Conservation (phyloP, 64 coral and sea anemone genomes). For the Orbicella faveolata region DNA sequence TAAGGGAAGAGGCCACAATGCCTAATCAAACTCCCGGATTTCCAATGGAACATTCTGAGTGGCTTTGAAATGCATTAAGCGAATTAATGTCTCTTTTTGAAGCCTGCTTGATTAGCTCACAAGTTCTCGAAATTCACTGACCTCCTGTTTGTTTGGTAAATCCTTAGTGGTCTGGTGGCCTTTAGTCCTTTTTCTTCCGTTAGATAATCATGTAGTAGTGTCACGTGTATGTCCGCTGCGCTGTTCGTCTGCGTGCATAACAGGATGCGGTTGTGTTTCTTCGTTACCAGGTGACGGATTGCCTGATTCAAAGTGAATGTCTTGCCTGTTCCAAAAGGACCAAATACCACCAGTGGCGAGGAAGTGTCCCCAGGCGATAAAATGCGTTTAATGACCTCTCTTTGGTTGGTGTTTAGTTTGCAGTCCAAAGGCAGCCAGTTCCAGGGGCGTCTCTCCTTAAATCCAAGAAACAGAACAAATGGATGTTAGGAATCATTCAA, state of each 20-base stretch:
- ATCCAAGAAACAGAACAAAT: background rate
- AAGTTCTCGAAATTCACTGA: background rate
- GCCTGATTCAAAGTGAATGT: constrained; percentile 78
- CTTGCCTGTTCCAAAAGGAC: constrained; percentile 95
- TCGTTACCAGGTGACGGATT: constrained; percentile 40
- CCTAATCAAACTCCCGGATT: too few species aligned
- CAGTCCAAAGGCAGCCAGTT: constrained; percentile 62
- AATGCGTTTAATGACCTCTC: constrained; percentile 54
- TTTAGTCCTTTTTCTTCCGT: constrained; percentile 17
- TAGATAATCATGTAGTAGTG: constrained; percentile 59
- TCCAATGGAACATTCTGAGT: too few species aligned
- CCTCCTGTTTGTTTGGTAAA: constrained; percentile 52
- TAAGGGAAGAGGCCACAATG: too few species aligned
- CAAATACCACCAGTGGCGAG: constrained; percentile 78
- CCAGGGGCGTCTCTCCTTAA: constrained; percentile 16
- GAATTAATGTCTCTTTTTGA: background rate
- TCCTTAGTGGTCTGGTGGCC: constrained; percentile 50
- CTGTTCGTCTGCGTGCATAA: constrained; percentile 86
- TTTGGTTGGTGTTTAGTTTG: constrained; percentile 55
- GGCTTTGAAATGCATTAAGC: background rate
- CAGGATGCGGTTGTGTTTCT: constrained; percentile 59
- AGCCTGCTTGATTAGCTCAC: too few species aligned
- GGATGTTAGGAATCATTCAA: too few species aligned
- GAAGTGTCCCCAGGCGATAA: constrained; percentile 1
- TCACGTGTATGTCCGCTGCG: constrained; percentile 85